Base-by-base conservation (phyloP, 2,113 vertebrate species). In the Cichladusa arquata region DNA sequence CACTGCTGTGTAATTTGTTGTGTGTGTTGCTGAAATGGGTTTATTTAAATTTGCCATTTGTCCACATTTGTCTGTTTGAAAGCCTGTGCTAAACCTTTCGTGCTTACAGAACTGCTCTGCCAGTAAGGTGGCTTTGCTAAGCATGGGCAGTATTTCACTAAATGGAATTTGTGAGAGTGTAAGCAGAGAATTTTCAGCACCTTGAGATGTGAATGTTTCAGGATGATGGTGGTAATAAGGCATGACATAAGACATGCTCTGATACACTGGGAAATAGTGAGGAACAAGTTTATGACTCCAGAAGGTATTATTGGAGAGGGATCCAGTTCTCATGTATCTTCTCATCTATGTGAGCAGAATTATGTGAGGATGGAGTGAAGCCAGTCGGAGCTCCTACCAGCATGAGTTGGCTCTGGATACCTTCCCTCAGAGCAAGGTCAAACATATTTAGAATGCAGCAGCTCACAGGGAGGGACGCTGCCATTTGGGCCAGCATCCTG, bases 401-500 rank as follows among this genome's bases (percentile, higher is more conserved):
- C 34, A 12, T 40, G 22, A 86, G 8, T 5, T 92, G 67, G 53
- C 58, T 70, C 34, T 82, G 54, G 44, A 56, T 57, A 44, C 47
- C 54, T 90, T 78, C 25, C 57, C 60, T 88, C 61, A 90, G 60
- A 81, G 40, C 58, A 96, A 94, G 81, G 56, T 51, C 56, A 81
- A 86, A 81, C 20, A 36, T 48, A 81, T 40, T 91, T 74, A 48
- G 76, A 64, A 88, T 51, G 64, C 3, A 3, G 47, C 77, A 74
- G 61, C 85, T 81, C 60, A 71, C 60, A 74, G 92, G 73, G 60
- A 94, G 38, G 50, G 62, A 95, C 80, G 54, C 60, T 95, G 83
- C 69, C 86, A 86, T 86, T 78, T 94, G 73, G 72, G 65, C 91
- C 69, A 71, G 3, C 28, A 57, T 76, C 54, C 69, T 93, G 77